These are phyloP conservation scores for Hylaeus anthracinus DNA, from an alignment of 1,140 invertebrate genomes.

Conservation along the genomic window DNA sequence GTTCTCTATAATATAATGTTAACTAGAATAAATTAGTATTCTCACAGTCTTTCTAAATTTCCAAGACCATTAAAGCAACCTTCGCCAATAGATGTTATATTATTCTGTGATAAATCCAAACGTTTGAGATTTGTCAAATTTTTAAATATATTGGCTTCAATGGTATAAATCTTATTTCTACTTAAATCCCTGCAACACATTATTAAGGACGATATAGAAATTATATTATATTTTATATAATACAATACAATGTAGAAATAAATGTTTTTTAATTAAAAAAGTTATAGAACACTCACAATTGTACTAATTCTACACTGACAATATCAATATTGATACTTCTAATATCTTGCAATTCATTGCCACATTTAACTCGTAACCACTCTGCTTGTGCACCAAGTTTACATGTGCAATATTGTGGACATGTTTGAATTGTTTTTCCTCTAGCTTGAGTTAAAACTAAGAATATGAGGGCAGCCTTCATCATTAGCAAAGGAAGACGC, in stretches of 20 bases:
- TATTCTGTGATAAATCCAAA: constrained; percentile 86
- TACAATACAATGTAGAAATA: constrained; percentile 4
- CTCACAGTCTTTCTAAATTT: constrained; percentile 85
- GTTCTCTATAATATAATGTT: constrained; percentile 17
- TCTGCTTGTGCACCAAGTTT: constrained; percentile 76
- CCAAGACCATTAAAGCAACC: constrained; percentile 84
- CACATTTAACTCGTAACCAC: constrained; percentile 74
- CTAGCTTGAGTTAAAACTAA: constrained; percentile 67
- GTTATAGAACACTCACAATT: constrained; percentile 69
- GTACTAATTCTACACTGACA: constrained; percentile 74
- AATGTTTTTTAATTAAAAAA: background rate
- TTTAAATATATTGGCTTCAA: constrained; percentile 87
- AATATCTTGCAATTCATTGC: constrained; percentile 71
- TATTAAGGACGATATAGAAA: constrained; percentile 26
- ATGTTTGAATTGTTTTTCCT: constrained; percentile 63
- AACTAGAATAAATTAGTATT: constrained; percentile 33
- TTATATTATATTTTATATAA: constrained; percentile 11
- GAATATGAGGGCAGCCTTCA: constrained; percentile 67
- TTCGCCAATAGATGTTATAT: constrained; percentile 84
- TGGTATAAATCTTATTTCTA: constrained; percentile 88
- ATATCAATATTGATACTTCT: constrained; percentile 72
- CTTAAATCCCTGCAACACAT: constrained; percentile 85
- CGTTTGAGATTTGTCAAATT: constrained; percentile 86
- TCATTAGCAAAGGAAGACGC: constrained; percentile 50
- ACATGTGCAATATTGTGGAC: constrained; percentile 74